Percentiles rank a stretch among this genome's conserved stretches.
phyloP scores from a whole-genome alignment of 2,797 vertebrate species.

The Chrysocyon brachyurus region DNA sequence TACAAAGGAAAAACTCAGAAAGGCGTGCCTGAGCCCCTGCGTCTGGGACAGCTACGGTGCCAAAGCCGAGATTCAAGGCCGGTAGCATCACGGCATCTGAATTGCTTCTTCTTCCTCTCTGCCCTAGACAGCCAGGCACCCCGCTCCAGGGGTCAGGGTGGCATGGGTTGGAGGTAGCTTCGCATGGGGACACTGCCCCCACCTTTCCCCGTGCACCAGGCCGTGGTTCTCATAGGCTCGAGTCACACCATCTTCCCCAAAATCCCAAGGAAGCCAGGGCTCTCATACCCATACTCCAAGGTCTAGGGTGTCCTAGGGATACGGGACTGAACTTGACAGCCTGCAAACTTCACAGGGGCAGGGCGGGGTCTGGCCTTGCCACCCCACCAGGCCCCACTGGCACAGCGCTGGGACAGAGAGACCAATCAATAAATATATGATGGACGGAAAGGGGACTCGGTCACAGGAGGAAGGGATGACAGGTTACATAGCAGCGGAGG shows the following conservation, averaged over 20 bases:
- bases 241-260: not conserved
- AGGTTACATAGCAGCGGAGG: not conserved
- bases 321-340: not conserved
- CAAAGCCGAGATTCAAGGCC: not conserved
- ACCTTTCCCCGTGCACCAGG: rapidly evolving
- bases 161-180: not conserved
- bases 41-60: not conserved
- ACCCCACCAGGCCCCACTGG: no score
- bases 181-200: not conserved
- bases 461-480: not conserved
- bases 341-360: not conserved
- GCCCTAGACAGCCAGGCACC: not conserved
- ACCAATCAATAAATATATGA: not conserved
- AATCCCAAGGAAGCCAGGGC: not conserved
- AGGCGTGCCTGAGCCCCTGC: not conserved
- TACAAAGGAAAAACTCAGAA: not conserved
- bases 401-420: not conserved
- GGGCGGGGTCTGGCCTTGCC: not conserved
- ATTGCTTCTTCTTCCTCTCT: not conserved
- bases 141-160: not conserved
- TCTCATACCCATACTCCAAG: not conserved
- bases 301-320: not conserved
- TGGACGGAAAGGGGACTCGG: rapidly evolving
- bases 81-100: not conserved
- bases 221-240: not conserved